Conservation (phyloP, 2,888 invertebrate genomes). For the Microctonus aethiopoides region DNA sequence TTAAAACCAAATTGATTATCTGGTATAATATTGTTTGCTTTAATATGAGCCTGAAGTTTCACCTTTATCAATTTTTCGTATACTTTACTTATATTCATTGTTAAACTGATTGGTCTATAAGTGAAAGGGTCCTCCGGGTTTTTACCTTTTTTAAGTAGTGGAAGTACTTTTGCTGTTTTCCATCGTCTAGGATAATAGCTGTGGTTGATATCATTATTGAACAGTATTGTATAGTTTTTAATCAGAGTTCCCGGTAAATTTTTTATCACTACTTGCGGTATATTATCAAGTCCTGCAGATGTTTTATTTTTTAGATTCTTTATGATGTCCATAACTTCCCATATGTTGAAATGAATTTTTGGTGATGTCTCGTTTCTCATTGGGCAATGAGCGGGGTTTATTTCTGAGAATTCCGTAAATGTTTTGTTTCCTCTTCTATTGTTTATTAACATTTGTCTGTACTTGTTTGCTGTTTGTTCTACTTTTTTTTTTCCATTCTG, state of each 20-base stretch:
- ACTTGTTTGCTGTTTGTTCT: too few relatives aligned
- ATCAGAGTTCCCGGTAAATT: conserved; percentile 14
- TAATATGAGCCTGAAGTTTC: neutral
- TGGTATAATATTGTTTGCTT: neutral
- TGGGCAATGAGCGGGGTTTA: neutral
- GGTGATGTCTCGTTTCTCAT: neutral
- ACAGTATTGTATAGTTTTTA: conserved; percentile 17
- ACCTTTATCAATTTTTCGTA: neutral
- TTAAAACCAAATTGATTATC: neutral
- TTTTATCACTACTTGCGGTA: conserved; percentile 32
- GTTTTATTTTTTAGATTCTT: conserved; percentile 33
- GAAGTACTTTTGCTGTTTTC: conserved; percentile 32
- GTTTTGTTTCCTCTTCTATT: neutral
- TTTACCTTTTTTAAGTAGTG: conserved; percentile 27
- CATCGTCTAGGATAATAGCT: conserved; percentile 27
- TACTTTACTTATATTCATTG: neutral
- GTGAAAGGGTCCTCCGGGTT: neutral
- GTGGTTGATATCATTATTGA: conserved; percentile 33
- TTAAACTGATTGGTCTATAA: neutral
- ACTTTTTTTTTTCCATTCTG: conserved; percentile 4
- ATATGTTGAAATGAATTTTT: neutral
- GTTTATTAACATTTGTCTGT: too few relatives aligned
- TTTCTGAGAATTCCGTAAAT: conserved; percentile 1
- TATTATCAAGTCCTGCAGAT: conserved; percentile 28
- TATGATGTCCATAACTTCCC: neutral